Percentiles rank a stretch among this genome's conserved stretches.
Conservation (phyloP, 1,140 invertebrate genomes). For the Brachystomella parvula region DNA sequence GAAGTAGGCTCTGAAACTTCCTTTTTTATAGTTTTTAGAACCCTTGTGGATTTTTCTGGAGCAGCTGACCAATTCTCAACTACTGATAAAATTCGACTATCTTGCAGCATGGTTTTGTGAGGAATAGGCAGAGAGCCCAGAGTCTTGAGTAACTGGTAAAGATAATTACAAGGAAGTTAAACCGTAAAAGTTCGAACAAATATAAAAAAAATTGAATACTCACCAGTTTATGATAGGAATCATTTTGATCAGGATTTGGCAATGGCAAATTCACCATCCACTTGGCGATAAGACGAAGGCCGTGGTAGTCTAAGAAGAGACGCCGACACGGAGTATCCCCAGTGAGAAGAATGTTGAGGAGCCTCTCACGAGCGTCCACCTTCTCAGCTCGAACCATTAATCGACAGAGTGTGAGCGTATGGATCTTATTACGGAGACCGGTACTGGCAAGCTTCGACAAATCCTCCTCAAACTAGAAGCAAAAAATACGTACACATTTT, state of each 20-base stretch:
- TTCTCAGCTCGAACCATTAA: constrained; percentile 86
- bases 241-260: constrained; percentile 25
- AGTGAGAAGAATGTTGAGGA: constrained; percentile 54
- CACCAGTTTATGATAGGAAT: constrained; percentile 28
- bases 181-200: neutral
- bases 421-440: constrained; percentile 76
- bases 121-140: constrained; percentile 73
- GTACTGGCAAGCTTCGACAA: constrained; percentile 60
- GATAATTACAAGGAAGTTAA: constrained; percentile 20
- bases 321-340: constrained; percentile 72
- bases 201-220: constrained; percentile 8
- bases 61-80: constrained; percentile 66
- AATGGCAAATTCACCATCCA: constrained; percentile 69
- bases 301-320: constrained; percentile 91
- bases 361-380: constrained; percentile 57
- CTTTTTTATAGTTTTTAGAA: neutral
- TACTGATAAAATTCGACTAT: constrained; percentile 73
- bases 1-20: neutral
- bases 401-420: constrained; percentile 77
- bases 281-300: constrained; percentile 75
- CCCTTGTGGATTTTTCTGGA: constrained; percentile 6
- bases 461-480: constrained; percentile 63
- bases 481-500: constrained; percentile 6
- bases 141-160: constrained; percentile 67
- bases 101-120: constrained; percentile 84